phyloP scores from a whole-genome alignment of 2,888 invertebrate species.

The Leuctra nigra region DNA sequence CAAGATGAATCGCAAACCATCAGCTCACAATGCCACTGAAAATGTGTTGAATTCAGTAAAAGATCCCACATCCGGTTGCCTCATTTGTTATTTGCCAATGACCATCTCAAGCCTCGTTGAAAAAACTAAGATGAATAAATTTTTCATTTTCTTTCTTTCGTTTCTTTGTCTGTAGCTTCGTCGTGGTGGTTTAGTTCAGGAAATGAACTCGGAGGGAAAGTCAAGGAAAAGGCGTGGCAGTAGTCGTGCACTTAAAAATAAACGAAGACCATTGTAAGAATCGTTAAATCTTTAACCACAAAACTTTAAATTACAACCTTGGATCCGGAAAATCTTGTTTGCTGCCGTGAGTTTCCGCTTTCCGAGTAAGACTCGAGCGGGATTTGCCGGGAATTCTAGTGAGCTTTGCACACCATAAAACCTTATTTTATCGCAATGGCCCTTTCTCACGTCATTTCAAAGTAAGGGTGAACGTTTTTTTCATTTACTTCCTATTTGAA shows the following conservation, averaged over 20 bases:
- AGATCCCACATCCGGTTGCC: not conserved
- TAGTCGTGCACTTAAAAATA: not conserved
- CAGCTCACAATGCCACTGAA: no score
- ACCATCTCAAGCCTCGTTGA: not conserved
- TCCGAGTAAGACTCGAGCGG: no score
- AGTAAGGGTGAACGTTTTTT: no score
- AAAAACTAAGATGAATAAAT: conserved; percentile 8
- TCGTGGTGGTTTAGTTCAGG: conserved; percentile 7
- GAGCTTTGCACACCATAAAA: no score
- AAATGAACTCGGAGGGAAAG: conserved; percentile 6
- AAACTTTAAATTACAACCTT: conserved; percentile 7
- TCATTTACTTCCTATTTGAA: no score
- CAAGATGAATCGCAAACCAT: no score
- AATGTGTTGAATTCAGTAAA: not conserved
- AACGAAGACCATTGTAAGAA: conserved; percentile 3
- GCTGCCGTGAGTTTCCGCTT: no score
- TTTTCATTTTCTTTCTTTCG: conserved; percentile 8
- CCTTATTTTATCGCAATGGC: no score
- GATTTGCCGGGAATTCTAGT: no score
- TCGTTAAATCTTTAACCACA: conserved; percentile 1
- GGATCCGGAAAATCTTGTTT: no score
- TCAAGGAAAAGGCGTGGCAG: conserved; percentile 5
- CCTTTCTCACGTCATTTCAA: no score
- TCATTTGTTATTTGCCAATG: conserved; percentile 4
- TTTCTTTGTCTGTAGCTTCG: conserved; percentile 6